These are phyloP conservation scores for Tanaodytes sp. DNA, from an alignment of 2,888 invertebrate genomes.

Conservation along the genomic window DNA sequence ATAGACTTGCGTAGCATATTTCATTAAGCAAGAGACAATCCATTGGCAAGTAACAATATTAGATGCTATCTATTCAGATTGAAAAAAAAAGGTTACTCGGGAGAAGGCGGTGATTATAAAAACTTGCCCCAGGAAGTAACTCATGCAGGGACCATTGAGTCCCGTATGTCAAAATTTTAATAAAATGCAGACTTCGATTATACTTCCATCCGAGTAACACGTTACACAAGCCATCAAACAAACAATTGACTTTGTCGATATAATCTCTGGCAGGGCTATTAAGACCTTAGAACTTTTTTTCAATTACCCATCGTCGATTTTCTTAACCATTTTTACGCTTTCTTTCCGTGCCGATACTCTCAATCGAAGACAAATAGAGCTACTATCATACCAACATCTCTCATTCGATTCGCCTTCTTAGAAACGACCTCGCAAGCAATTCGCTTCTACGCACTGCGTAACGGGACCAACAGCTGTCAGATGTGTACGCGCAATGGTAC, in stretches of 20 bases:
- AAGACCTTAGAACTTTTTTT: constrained; percentile 33
- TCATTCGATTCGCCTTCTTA: constrained; percentile 50
- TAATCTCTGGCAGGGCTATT: constrained; percentile 32
- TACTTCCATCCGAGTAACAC: constrained; percentile 19
- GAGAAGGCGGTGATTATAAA: constrained; percentile 1
- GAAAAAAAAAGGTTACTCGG: too few relatives aligned
- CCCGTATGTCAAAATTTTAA: constrained; percentile 34
- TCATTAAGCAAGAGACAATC: too few relatives aligned
- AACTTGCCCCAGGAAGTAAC: constrained; percentile 38
- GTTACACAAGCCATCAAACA: constrained; percentile 37
- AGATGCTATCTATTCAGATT: too few relatives aligned
- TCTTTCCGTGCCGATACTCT: constrained; percentile 34
- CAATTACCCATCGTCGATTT: constrained; percentile 33
- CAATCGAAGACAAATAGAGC: constrained; percentile 50
- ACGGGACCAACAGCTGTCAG: constrained; percentile 64
- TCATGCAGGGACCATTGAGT: constrained; percentile 25
- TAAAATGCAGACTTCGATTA: constrained; percentile 33
- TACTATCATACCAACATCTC: constrained; percentile 44
- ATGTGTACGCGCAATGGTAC: constrained; percentile 56
- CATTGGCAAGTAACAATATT: too few relatives aligned
- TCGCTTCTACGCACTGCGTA: constrained; percentile 53
- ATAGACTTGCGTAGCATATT: too few relatives aligned
- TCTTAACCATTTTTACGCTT: neutral
- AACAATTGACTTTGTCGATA: constrained; percentile 35
- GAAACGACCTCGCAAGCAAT: constrained; percentile 54